Conservation (phyloP, 2,113 vertebrate genomes). For the Thymallus thymallus region DNA sequence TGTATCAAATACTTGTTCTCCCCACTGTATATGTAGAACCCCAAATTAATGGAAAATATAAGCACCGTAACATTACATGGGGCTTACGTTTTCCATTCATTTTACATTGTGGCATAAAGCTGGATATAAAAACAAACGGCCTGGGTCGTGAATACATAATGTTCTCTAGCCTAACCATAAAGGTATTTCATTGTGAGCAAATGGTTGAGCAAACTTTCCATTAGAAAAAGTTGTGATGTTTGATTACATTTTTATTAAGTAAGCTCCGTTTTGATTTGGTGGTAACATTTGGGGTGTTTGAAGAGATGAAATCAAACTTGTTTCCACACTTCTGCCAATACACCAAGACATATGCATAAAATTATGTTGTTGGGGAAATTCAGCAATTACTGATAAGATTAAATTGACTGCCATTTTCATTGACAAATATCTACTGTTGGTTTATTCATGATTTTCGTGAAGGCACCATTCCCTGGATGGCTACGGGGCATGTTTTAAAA, state of each 20-base stretch:
- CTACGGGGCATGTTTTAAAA: constrained; percentile 50
- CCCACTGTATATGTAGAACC: too few species aligned
- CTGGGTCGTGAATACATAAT: too few species aligned
- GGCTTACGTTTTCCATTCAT: too few species aligned
- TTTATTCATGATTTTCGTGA: constrained; percentile 27
- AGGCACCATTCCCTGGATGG: constrained; percentile 5
- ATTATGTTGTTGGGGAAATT: constrained; percentile 16
- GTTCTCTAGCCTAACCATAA: too few species aligned
- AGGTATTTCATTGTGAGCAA: too few species aligned
- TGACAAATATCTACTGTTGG: constrained; percentile 14
- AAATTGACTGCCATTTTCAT: constrained; percentile 1
- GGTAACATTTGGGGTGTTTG: background rate
- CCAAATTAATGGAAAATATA: too few species aligned
- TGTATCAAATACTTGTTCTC: too few species aligned
- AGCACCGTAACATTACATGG: too few species aligned
- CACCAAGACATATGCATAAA: constrained; percentile 10
- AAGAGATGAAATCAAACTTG: background rate
- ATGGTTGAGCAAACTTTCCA: too few species aligned
- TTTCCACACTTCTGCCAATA: background rate
- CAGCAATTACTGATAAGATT: constrained; percentile 17
- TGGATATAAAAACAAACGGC: too few species aligned
- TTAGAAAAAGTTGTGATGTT: background rate
- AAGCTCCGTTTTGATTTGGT: background rate
- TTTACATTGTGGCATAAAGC: too few species aligned
- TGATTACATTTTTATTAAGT: background rate